Conservation (phyloP, 2,888 invertebrate species). For the Aelia acuminata region DNA sequence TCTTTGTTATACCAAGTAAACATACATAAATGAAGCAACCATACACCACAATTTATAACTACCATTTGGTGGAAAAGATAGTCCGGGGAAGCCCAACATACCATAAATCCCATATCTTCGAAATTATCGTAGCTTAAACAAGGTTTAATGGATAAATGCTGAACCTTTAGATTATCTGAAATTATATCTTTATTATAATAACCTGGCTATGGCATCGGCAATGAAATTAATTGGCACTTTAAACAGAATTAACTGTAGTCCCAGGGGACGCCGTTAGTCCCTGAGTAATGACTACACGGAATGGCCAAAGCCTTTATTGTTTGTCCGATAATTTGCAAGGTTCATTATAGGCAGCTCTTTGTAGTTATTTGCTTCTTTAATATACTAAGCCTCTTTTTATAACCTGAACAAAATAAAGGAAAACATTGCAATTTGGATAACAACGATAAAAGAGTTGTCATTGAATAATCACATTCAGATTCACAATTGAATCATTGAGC, state of each 20-base stretch:
- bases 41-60: background rate
- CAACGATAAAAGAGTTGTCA: too few species aligned
- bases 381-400: background rate
- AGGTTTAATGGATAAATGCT: slow-evolving; percentile 12
- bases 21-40: background rate
- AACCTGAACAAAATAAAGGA: background rate
- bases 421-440: too few species aligned
- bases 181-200: slow-evolving; percentile 36
- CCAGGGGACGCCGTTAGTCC: background rate
- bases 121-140: background rate
- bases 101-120: background rate
- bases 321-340: background rate
- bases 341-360: background rate
- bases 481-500: too few species aligned
- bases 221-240: slow-evolving; percentile 30
- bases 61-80: background rate
- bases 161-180: slow-evolving; percentile 37
- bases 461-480: too few species aligned
- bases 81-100: background rate
- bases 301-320: background rate
- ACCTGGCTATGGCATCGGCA: background rate
- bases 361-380: background rate
- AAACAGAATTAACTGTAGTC: slow-evolving; percentile 18
- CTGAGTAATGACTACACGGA: background rate
- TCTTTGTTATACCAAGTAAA: background rate